Evolutionary conservation across 2,113 vertebrate species (phyloP).

Genomic region (Otus sunia): DNA sequence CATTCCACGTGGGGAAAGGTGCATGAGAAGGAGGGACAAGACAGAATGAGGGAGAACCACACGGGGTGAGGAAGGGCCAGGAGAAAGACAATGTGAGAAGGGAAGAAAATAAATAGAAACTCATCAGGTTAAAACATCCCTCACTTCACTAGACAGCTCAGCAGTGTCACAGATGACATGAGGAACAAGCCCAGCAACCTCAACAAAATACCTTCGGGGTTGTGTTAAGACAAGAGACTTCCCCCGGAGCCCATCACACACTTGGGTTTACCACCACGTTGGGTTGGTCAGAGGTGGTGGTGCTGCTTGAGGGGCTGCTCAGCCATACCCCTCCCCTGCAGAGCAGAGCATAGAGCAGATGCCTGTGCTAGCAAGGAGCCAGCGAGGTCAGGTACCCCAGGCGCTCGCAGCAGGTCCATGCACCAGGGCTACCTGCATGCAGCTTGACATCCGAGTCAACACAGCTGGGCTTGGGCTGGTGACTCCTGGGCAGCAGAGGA

Average conservation of each 20-base stretch:
- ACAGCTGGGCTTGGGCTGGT: neutral
- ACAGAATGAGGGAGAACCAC: neutral
- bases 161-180: neutral
- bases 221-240: neutral
- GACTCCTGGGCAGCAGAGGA: neutral
- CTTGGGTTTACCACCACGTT: rapidly evolving
- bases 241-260: rapidly evolving
- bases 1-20: neutral
- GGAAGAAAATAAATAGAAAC: slow-evolving; percentile 5
- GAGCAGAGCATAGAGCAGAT: neutral
- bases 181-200: neutral
- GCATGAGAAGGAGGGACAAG: neutral
- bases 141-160: neutral
- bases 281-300: neutral
- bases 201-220: neutral
- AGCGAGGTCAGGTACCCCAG: neutral
- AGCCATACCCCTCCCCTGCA: neutral
- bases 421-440: rapidly evolving
- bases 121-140: neutral
- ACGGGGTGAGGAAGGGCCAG: rapidly evolving
- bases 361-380: neutral
- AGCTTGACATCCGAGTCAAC: neutral
- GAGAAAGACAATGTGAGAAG: neutral
- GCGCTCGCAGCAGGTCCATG: neutral
- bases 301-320: neutral